These are phyloP conservation scores for Gallinago solitaria DNA, from an alignment of 2,797 vertebrate genomes.

Conservation along the genomic window DNA sequence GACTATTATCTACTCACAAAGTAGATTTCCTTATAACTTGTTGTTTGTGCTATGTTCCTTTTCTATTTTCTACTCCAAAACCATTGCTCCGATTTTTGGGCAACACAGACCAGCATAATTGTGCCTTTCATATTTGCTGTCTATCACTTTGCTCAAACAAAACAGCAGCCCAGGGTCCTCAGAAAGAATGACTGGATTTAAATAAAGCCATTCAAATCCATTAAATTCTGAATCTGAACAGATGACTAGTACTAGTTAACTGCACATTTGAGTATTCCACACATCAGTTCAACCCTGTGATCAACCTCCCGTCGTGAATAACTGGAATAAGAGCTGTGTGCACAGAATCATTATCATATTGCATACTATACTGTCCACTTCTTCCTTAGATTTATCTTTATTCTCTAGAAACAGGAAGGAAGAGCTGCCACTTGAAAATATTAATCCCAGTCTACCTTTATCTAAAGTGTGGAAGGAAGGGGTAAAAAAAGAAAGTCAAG, in stretches of 20 bases:
- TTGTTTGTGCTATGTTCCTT: not conserved
- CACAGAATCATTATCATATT: not conserved
- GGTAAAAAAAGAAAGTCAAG: not conserved
- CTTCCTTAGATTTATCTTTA: not conserved
- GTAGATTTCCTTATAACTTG: not conserved
- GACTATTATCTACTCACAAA: not conserved
- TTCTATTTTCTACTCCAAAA: not conserved
- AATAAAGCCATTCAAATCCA: not conserved
- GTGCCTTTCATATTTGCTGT: not conserved
- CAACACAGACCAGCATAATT: not conserved
- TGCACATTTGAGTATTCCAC: not conserved
- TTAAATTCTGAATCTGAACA: not conserved
- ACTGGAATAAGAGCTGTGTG: not conserved
- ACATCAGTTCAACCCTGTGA: not conserved
- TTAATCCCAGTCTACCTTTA: slow-evolving; percentile 26
- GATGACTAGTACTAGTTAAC: not conserved
- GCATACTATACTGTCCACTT: not conserved
- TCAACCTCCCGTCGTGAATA: not conserved
- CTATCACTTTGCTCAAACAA: not conserved
- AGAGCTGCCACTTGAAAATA: slow-evolving; percentile 30
- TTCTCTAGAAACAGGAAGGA: slow-evolving; percentile 46
- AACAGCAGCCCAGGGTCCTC: not conserved
- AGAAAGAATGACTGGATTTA: not conserved
- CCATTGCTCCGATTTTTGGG: not conserved
- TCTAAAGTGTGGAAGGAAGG: not conserved